Conservation (phyloP, 2,888 invertebrate species). For the Dendrolimus pini region DNA sequence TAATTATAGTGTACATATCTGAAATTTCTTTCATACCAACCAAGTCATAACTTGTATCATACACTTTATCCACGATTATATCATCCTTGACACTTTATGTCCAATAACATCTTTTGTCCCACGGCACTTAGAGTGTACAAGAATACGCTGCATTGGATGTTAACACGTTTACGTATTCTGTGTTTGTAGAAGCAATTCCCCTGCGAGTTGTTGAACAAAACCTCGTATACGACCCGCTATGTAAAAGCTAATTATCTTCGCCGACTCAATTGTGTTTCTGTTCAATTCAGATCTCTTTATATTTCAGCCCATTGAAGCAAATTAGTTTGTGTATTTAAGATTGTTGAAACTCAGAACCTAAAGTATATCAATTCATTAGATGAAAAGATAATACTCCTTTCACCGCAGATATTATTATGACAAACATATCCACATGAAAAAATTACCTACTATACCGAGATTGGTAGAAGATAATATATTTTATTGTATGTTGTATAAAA, state of each 20-base stretch:
- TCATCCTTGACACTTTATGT: too few species aligned
- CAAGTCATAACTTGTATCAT: too few species aligned
- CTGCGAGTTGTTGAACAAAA: slow-evolving; percentile 9
- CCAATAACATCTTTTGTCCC: too few species aligned
- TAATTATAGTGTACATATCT: too few species aligned
- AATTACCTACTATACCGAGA: too few species aligned
- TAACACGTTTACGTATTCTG: slow-evolving; percentile 9
- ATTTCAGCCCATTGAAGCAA: not conserved
- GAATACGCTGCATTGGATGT: too few species aligned
- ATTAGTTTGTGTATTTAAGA: not conserved
- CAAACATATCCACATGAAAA: too few species aligned
- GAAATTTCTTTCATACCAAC: too few species aligned
- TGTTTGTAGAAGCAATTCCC: slow-evolving; percentile 11
- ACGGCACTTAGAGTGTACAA: too few species aligned
- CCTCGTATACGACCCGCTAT: slow-evolving; percentile 5
- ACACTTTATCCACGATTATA: too few species aligned
- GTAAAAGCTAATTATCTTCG: slow-evolving; percentile 15
- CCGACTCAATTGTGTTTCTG: slow-evolving; percentile 10
- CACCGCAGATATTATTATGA: not conserved
- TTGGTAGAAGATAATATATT: too few species aligned
- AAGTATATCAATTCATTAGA: not conserved
- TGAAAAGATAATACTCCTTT: not conserved
- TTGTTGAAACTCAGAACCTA: not conserved
- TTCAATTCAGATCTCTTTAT: slow-evolving; percentile 14
- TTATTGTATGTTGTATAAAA: too few species aligned